A percentile compares a stretch with the other conserved stretches of the same genome.
Conservation (phyloP, 2,113 vertebrate genomes). For the Paradoxurus hermaphroditus region DNA sequence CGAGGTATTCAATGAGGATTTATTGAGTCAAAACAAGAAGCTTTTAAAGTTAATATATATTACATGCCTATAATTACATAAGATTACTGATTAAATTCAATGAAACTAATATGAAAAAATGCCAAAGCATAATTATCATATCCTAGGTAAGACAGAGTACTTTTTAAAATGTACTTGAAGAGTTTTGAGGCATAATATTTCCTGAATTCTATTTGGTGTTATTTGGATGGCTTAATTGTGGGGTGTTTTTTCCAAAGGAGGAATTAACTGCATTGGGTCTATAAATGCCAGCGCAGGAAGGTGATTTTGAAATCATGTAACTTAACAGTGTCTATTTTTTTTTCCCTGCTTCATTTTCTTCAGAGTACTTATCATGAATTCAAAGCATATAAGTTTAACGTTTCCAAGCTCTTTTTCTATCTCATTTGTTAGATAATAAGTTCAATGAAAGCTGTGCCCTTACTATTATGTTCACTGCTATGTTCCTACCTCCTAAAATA, state of each 20-base stretch:
- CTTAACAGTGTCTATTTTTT: not conserved
- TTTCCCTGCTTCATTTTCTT: constrained; percentile 8
- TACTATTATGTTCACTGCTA: not conserved
- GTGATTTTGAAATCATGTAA: not conserved
- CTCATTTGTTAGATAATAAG: not conserved
- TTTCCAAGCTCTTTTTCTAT: not conserved
- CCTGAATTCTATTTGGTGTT: not conserved
- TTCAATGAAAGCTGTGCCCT: not conserved
- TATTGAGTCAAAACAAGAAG: not conserved
- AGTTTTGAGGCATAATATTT: not conserved
- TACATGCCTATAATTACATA: not conserved
- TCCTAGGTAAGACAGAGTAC: not conserved
- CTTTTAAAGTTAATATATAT: not conserved
- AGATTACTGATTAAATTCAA: not conserved
- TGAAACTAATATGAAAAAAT: not conserved
- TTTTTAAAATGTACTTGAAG: not conserved
- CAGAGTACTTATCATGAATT: not conserved
- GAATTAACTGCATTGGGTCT: not conserved
- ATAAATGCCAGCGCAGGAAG: not conserved
- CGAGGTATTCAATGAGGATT: not conserved
- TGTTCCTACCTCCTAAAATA: not conserved
- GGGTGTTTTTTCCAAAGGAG: not conserved
- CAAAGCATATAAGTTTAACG: not conserved
- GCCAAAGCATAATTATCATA: not conserved
- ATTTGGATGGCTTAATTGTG: not conserved